These are phyloP conservation scores for Scaptomyza cyrtandrae DNA, from an alignment of 2,888 invertebrate genomes.

Conservation along the genomic window DNA sequence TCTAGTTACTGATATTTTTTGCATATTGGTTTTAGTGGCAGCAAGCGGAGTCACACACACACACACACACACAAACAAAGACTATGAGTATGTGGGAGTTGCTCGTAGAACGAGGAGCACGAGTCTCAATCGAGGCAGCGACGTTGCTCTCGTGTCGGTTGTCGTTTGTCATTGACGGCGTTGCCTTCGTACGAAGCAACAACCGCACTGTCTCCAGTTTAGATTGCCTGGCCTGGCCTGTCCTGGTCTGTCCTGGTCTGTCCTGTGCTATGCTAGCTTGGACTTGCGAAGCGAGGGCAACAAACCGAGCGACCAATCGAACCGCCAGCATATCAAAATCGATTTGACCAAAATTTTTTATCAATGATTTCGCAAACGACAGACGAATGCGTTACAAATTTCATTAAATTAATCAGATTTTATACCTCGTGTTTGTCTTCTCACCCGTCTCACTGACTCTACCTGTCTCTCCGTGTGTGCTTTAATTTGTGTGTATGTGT, in stretches of 20 bases:
- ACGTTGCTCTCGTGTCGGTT: slow-evolving; percentile 39
- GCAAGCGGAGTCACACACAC: slow-evolving; percentile 22
- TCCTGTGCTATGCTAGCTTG: slow-evolving; percentile 8
- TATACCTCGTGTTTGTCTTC: slow-evolving; percentile 35
- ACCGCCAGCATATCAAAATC: slow-evolving; percentile 62
- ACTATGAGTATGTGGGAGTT: slow-evolving; percentile 70
- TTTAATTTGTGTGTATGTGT: slow-evolving; percentile 14
- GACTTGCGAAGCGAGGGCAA: slow-evolving; percentile 8
- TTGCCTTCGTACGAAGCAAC: slow-evolving; percentile 67
- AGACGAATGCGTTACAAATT: slow-evolving; percentile 62
- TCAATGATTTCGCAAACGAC: slow-evolving; percentile 70
- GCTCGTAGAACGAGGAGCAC: slow-evolving; percentile 40
- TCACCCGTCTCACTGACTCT: slow-evolving; percentile 18
- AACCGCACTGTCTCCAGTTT: slow-evolving; percentile 57
- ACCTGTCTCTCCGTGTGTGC: slow-evolving; percentile 8
- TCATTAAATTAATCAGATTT: slow-evolving; percentile 75
- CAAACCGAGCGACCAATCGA: slow-evolving; percentile 20
- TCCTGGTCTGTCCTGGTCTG: not conserved
- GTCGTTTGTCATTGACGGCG: slow-evolving; percentile 51
- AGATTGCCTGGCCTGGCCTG: slow-evolving; percentile 19
- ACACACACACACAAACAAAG: slow-evolving; percentile 1
- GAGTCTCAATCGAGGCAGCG: slow-evolving; percentile 37
- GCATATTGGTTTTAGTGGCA: slow-evolving; percentile 63
- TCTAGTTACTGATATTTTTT: slow-evolving; percentile 64
- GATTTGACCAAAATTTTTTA: slow-evolving; percentile 76